Base-by-base conservation (phyloP, 1,140 invertebrate species). In the Conus ventricosus region DNA sequence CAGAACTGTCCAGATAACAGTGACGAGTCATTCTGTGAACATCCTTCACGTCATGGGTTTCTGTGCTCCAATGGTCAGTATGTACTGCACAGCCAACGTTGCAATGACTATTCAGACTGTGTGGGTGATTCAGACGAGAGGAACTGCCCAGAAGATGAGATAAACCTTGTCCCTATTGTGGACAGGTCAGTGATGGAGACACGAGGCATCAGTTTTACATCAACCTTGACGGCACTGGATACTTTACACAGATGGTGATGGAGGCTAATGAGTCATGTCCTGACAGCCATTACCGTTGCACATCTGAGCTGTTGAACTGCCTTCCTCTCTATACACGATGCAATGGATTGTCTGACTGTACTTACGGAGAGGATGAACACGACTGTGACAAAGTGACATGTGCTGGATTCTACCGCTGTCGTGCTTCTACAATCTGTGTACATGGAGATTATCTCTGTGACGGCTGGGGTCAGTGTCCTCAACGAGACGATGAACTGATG, bases 401-500 rank as follows among this genome's bases (percentile, higher is more conserved):
- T 82, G 39, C 11, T 5, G 80, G 80, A 23, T 82, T 82, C 27
- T 82, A 82, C n/a, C 80, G 27, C 25, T 82, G 80, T 82, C 80
- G 80, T 13, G 80, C 39, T 53, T 82, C 80, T 27, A 51, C 4
- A 11, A n/a, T 82, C n/a, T 82, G 67, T 71, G 67, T 71, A 20
- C 67, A 71, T 71, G 23, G 17, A 71, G 23, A 23, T 23, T 7
- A 84, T 53, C 54, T 84, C 53, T 84, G 82, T 60, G 82, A 84
- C 54, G 82, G 82, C 51, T 84, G 82, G 82, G 23, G 25, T 10
- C 82, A 84, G 54, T 84, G 82, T 84, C 82, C 82, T 20, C 82
- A 84, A 13, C 82, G 25, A 5, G 82, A 84, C 10, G 82, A 84
- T n/a, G 82, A 84, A 11, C 54, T 84, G 53, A 51, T 57, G 54